A percentile compares a stretch with the other conserved stretches of the same genome.
Conservation (phyloP, 2,113 vertebrate species). For the Diadophis punctatus region DNA sequence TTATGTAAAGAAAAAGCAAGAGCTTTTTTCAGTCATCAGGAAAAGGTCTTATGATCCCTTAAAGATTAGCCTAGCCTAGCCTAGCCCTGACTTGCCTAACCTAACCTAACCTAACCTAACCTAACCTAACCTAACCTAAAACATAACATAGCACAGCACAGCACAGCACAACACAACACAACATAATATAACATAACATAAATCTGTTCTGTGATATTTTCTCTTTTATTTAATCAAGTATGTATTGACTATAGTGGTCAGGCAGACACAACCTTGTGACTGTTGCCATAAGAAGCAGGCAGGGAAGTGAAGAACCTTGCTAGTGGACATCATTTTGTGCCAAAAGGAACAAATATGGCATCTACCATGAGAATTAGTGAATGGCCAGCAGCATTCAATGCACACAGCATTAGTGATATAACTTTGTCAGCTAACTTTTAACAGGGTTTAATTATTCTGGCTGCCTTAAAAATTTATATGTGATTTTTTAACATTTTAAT, state of each 20-base stretch:
- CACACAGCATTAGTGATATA: neutral
- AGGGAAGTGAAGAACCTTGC: neutral
- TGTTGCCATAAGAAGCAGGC: neutral
- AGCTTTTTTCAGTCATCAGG: neutral
- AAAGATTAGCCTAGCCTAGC: neutral
- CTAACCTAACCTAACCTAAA: too few relatives aligned
- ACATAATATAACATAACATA: too few relatives aligned
- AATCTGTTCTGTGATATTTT: neutral
- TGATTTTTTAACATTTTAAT: neutral
- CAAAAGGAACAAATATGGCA: neutral
- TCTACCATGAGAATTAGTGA: neutral
- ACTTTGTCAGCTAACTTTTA: neutral
- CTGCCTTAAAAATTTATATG: neutral
- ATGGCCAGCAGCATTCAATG: neutral
- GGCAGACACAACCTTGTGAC: neutral
- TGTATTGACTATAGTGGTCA: neutral
- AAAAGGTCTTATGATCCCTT: neutral
- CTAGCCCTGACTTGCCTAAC: too few relatives aligned
- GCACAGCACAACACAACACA: too few relatives aligned
- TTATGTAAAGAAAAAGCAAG: neutral
- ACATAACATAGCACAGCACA: too few relatives aligned
- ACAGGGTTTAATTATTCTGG: neutral
- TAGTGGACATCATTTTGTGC: neutral
- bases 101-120: too few relatives aligned
- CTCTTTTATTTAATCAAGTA: neutral